These are phyloP conservation scores for Neolamprologus tretocephalus DNA, from an alignment of 2,113 vertebrate species.

Conservation along the genomic window DNA sequence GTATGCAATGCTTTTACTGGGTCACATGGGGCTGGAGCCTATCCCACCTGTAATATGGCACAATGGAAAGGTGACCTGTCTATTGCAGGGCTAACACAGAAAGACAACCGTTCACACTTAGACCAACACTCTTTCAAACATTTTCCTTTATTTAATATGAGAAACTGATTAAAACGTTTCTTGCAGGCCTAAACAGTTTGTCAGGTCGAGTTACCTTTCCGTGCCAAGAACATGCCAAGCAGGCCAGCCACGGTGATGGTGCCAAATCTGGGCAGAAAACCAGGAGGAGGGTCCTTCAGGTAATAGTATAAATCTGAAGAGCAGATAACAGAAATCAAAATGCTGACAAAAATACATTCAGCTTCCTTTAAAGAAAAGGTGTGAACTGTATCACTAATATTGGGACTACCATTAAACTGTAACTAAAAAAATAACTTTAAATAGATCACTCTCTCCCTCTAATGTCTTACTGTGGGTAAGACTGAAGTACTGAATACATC, in stretches of 20 bases:
- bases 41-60: neutral
- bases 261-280: slow-evolving; percentile 79
- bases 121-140: neutral
- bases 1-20: neutral
- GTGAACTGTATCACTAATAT: neutral
- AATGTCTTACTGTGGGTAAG: neutral
- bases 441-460: neutral
- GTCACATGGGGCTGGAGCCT: neutral
- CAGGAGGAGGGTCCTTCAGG: slow-evolving; percentile 83
- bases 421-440: neutral
- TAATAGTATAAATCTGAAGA: slow-evolving; percentile 79
- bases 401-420: neutral
- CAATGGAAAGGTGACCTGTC: neutral
- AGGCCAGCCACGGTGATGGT: slow-evolving; percentile 80
- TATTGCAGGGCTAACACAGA: neutral
- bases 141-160: neutral
- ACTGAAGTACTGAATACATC: neutral
- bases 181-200: neutral
- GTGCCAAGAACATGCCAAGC: slow-evolving; percentile 76
- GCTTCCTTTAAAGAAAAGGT: neutral
- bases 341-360: neutral
- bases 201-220: slow-evolving; percentile 73
- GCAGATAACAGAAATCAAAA: neutral
- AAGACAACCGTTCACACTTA: neutral
- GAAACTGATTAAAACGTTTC: neutral